A percentile compares a stretch with the other conserved stretches of the same genome.
Evolutionary conservation across 2,888 invertebrate genomes (phyloP).

Genomic region (Spisula subtruncata): DNA sequence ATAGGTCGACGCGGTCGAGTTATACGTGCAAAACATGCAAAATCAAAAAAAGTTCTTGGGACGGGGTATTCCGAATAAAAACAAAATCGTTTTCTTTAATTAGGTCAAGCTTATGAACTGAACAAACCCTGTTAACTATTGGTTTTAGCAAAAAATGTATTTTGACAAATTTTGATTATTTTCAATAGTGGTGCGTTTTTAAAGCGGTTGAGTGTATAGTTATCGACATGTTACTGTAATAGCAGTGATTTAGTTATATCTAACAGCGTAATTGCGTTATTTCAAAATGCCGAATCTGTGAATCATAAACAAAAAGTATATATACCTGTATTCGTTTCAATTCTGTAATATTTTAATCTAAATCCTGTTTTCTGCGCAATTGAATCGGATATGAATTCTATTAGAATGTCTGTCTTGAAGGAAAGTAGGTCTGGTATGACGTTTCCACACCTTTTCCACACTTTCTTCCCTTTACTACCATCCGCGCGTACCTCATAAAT

Average conservation of each 20-base stretch:
- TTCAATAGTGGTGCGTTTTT: no score
- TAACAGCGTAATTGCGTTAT: background rate
- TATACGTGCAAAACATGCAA: no score
- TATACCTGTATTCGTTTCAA: slow-evolving; percentile 38
- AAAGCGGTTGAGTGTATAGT: no score
- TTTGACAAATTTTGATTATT: no score
- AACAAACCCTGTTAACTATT: no score
- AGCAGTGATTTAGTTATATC: background rate
- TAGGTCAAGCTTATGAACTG: no score
- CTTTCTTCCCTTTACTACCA: background rate
- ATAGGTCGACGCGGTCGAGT: no score
- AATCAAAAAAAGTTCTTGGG: no score
- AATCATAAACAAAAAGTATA: background rate
- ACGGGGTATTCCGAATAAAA: no score
- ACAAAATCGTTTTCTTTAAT: no score
- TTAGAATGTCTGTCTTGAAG: slow-evolving; percentile 53
- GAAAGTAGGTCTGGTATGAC: slow-evolving; percentile 66
- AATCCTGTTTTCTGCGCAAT: slow-evolving; percentile 68
- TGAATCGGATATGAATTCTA: slow-evolving; percentile 73
- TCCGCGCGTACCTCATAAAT: slow-evolving; percentile 46
- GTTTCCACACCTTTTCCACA: slow-evolving; percentile 60
- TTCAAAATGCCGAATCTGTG: background rate
- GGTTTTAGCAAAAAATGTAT: no score
- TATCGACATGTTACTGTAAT: background rate
- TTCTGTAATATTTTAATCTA: slow-evolving; percentile 59